Percentiles rank a stretch among this genome's conserved stretches.
phyloP scores from a whole-genome alignment of 2,113 vertebrate species.

The Poeciliopsis occidentalis region DNA sequence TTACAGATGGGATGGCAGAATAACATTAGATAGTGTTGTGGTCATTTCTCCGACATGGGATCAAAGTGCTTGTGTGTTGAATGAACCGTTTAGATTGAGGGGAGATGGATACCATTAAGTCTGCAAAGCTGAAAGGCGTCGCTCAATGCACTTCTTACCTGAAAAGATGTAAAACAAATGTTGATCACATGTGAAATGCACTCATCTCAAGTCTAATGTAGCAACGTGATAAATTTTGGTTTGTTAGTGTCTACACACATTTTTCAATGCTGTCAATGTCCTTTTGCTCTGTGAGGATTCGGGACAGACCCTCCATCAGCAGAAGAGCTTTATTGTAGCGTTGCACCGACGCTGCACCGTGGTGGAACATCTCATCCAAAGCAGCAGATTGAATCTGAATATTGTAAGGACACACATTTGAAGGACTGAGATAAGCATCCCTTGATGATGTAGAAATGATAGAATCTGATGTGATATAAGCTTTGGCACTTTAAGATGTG shows the following conservation, averaged over 20 bases:
- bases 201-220: neutral
- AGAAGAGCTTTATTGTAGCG: slow-evolving; percentile 92
- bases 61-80: slow-evolving; percentile 64
- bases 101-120: slow-evolving; percentile 67
- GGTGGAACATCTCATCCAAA: slow-evolving; percentile 95
- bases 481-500: neutral
- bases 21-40: slow-evolving; percentile 49
- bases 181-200: neutral
- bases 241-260: slow-evolving; percentile 75
- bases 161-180: slow-evolving; percentile 17
- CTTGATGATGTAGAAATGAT: neutral
- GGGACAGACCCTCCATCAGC: slow-evolving; percentile 91
- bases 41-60: slow-evolving; percentile 59
- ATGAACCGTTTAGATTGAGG: slow-evolving; percentile 25
- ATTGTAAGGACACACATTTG: slow-evolving; percentile 13
- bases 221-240: neutral
- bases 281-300: slow-evolving; percentile 83
- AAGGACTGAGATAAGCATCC: neutral
- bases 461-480: neutral
- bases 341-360: slow-evolving; percentile 84
- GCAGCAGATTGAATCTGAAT: slow-evolving; percentile 90
- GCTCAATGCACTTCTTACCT: slow-evolving; percentile 95
- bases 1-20: slow-evolving; percentile 38
- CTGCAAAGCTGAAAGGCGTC: slow-evolving; percentile 88
- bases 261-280: slow-evolving; percentile 88